A percentile compares a stretch with the other conserved stretches of the same genome.
Conservation (phyloP, 2,797 vertebrate species). For the Oreochromis mossambicus region DNA sequence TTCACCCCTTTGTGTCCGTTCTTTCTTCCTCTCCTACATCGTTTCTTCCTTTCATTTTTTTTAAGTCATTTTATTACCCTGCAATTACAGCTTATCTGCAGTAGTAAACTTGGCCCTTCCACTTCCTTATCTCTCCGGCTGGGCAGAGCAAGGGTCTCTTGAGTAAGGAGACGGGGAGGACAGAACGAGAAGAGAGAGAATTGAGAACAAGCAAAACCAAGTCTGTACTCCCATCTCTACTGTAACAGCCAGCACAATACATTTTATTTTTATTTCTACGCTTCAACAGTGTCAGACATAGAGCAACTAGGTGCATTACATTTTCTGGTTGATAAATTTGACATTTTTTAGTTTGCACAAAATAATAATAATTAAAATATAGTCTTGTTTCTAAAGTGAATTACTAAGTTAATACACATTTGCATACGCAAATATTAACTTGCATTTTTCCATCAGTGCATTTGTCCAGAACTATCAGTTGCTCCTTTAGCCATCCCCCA, state of each 20-base stretch:
- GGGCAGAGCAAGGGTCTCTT: slow-evolving; percentile 68
- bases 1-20: slow-evolving; percentile 50
- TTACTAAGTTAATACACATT: neutral
- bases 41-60: slow-evolving; percentile 23
- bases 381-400: neutral
- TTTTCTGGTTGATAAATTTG: neutral
- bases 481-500: slow-evolving; percentile 37
- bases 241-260: neutral
- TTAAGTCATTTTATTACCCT: slow-evolving; percentile 66
- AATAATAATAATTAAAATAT: neutral
- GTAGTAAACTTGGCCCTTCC: slow-evolving; percentile 67
- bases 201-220: neutral
- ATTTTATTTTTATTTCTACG: slow-evolving; percentile 3
- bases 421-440: slow-evolving; percentile 2
- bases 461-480: slow-evolving; percentile 14
- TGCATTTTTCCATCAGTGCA: neutral
- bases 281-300: neutral
- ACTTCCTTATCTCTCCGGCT: slow-evolving; percentile 65
- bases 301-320: slow-evolving; percentile 13
- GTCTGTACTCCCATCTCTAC: neutral
- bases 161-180: slow-evolving; percentile 52
- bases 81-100: slow-evolving; percentile 75
- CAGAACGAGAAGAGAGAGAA: slow-evolving; percentile 1
- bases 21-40: slow-evolving; percentile 36
- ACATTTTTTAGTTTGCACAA: neutral